A percentile compares a stretch with the other conserved stretches of the same genome.
These are phyloP conservation scores for Hormaphis cornu DNA, from an alignment of 1,140 invertebrate species.

Conservation along the genomic window DNA sequence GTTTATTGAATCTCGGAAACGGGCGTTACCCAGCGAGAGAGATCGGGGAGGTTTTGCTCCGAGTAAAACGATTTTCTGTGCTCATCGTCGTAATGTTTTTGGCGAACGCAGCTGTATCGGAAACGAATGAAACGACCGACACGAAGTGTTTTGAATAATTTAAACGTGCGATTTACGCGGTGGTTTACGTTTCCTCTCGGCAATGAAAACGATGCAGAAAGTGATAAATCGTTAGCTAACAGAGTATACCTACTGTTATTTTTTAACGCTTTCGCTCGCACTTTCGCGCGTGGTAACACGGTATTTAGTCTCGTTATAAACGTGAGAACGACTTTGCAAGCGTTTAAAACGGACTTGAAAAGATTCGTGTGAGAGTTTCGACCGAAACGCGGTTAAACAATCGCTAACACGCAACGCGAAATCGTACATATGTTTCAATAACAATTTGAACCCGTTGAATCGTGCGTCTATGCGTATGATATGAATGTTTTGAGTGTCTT, in stretches of 20 bases:
- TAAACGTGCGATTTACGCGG: neutral
- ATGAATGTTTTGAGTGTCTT: no score
- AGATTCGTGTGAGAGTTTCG: no score
- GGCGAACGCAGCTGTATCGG: neutral
- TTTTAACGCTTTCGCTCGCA: neutral
- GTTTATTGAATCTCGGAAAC: neutral
- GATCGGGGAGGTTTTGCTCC: neutral
- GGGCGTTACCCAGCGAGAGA: neutral
- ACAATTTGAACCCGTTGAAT: no score
- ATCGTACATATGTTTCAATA: no score
- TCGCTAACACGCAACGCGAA: no score
- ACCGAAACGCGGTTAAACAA: no score
- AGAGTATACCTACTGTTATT: neutral
- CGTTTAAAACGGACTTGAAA: no score
- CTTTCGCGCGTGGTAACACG: neutral
- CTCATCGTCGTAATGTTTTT: neutral
- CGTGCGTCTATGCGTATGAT: no score
- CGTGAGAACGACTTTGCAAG: neutral
- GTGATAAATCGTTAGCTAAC: neutral
- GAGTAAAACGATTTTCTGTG: neutral
- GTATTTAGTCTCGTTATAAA: neutral
- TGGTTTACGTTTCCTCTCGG: neutral
- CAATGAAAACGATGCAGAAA: neutral
- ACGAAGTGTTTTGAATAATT: neutral
- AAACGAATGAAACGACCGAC: neutral